A percentile compares a stretch with the other conserved stretches of the same genome.
Conservation (phyloP, 2,113 vertebrate species). For the Suncus etruscus region DNA sequence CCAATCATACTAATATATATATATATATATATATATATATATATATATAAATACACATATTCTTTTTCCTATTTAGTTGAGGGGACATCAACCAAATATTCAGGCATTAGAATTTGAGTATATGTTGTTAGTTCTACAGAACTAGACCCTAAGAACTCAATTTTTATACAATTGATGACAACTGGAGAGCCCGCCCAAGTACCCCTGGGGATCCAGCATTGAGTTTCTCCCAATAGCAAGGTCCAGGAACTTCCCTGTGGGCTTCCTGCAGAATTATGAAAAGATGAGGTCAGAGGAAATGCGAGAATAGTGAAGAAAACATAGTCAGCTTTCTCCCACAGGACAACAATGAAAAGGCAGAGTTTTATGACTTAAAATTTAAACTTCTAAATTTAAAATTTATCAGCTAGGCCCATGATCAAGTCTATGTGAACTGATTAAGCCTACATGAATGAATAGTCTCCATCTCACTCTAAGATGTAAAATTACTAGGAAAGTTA, state of each 20-base stretch:
- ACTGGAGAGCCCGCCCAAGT: accelerated
- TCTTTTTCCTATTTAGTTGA: slow-evolving; percentile 31
- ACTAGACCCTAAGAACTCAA: background rate
- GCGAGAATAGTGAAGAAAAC: background rate
- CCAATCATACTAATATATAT: background rate
- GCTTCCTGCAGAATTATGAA: background rate
- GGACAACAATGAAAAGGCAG: background rate
- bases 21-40: background rate
- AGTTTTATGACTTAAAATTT: slow-evolving; percentile 27
- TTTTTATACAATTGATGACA: too few species aligned
- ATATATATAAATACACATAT: background rate
- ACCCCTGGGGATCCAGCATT: background rate
- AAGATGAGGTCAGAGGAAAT: background rate
- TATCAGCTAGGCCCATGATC: background rate
- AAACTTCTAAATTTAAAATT: slow-evolving; percentile 3
- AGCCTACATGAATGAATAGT: background rate
- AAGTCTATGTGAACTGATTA: background rate
- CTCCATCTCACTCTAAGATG: background rate
- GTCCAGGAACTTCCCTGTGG: background rate
- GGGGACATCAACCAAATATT: background rate
- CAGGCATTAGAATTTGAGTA: slow-evolving; percentile 20
- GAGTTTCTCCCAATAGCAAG: background rate
- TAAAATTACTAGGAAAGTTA: background rate
- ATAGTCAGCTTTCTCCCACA: background rate
- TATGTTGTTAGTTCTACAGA: background rate